Conservation (phyloP, 2,888 invertebrate species). For the Resseliella maxima region DNA sequence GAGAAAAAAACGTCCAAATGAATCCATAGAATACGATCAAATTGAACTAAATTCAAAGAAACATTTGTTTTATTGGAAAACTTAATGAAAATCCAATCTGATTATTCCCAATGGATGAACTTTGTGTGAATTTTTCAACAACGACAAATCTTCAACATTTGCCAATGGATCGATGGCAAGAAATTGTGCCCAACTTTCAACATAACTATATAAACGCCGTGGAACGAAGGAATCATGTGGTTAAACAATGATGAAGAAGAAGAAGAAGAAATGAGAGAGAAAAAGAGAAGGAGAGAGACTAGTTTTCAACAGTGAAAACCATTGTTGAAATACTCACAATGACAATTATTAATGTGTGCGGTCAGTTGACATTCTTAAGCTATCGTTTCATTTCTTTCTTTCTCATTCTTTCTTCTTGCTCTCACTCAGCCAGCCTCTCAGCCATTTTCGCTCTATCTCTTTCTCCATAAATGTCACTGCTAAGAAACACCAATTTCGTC, state of each 20-base stretch:
- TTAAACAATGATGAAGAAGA: neutral
- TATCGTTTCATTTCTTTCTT: too few species aligned
- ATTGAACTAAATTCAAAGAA: slow-evolving; percentile 21
- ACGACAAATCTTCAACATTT: neutral
- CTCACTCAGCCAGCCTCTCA: too few species aligned
- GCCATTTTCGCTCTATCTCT: neutral
- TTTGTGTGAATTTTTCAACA: slow-evolving; percentile 23
- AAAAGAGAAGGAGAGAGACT: too few species aligned
- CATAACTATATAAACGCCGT: neutral
- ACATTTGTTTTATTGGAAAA: slow-evolving; percentile 47
- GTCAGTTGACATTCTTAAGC: neutral
- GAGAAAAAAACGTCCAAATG: neutral
- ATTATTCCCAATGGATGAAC: slow-evolving; percentile 36
- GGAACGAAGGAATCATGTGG: slow-evolving; percentile 21
- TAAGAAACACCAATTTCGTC: slow-evolving; percentile 12
- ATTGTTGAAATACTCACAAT: neutral
- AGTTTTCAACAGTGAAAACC: slow-evolving; percentile 1
- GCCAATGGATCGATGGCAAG: neutral
- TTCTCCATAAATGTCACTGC: neutral
- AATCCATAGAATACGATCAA: neutral
- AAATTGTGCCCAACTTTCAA: neutral
- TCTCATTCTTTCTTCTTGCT: too few species aligned
- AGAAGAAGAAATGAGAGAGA: neutral
- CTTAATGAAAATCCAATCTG: slow-evolving; percentile 44
- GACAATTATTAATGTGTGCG: slow-evolving; percentile 29